A percentile compares a stretch with the other conserved stretches of the same genome.
These are phyloP conservation scores for Momotus momota DNA, from an alignment of 2,797 vertebrate species.

Conservation along the genomic window DNA sequence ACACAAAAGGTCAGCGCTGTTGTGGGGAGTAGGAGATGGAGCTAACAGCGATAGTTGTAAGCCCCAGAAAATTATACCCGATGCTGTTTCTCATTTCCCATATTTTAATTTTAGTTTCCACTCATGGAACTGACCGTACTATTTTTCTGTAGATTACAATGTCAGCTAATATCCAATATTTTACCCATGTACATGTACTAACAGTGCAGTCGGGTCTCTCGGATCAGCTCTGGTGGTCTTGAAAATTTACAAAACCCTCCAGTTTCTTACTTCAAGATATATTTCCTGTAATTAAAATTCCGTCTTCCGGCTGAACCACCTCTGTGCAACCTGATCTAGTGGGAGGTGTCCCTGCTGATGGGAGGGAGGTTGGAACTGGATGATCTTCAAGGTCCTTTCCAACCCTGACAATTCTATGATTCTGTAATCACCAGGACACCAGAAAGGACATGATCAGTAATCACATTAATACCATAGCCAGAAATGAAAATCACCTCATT, in stretches of 20 bases:
- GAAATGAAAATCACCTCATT: neutral
- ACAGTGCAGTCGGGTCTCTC: neutral
- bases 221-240: neutral
- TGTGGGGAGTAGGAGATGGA: neutral
- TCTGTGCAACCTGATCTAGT: neutral
- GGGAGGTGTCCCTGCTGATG: no score
- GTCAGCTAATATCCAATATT: neutral
- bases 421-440: neutral
- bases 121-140: neutral
- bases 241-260: neutral
- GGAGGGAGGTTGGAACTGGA: no score
- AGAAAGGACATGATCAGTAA: neutral
- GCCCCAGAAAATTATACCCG: neutral
- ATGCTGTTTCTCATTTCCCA: neutral
- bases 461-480: neutral
- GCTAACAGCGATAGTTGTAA: neutral
- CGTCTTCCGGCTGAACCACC: neutral
- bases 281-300: neutral
- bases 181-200: neutral
- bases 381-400: no score
- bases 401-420: no score
- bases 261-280: neutral
- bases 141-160: neutral
- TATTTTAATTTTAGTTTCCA: neutral
- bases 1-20: neutral